phyloP scores from a whole-genome alignment of 2,113 vertebrate genomes.

The Papio anubis region DNA sequence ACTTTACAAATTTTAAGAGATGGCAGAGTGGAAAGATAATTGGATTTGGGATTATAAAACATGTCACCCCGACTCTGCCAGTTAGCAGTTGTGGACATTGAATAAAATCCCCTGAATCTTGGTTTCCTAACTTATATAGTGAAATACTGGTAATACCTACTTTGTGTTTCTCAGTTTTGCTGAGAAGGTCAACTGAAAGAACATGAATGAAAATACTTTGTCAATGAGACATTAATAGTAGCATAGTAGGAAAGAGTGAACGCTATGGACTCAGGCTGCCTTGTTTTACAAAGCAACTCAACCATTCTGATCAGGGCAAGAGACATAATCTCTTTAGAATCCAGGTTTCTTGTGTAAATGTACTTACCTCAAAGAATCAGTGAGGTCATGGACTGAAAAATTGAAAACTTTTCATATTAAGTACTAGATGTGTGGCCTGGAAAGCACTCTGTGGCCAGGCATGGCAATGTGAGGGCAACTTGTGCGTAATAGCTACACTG shows the following conservation, averaged over 20 bases:
- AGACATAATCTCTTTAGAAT: neutral
- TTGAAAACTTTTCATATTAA: neutral
- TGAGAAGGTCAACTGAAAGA: neutral
- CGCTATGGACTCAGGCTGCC: neutral
- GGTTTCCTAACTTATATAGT: neutral
- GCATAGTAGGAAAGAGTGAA: neutral
- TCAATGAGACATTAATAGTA: neutral
- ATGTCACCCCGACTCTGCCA: neutral
- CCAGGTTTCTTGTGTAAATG: neutral
- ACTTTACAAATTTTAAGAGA: neutral
- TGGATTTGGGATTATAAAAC: neutral
- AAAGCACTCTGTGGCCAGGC: neutral
- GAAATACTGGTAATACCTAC: neutral
- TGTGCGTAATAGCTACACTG: fast-evolving
- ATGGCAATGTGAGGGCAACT: neutral
- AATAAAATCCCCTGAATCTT: neutral
- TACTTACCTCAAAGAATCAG: neutral
- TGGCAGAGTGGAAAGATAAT: neutral
- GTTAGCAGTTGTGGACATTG: neutral
- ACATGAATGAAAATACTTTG: neutral
- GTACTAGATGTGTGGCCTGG: neutral
- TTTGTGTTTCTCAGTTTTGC: neutral
- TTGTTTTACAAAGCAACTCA: neutral
- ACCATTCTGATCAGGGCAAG: neutral
- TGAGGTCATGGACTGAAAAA: neutral